Evolutionary conservation across 2,888 invertebrate species (phyloP).

Genomic region (Ormia ochracea): DNA sequence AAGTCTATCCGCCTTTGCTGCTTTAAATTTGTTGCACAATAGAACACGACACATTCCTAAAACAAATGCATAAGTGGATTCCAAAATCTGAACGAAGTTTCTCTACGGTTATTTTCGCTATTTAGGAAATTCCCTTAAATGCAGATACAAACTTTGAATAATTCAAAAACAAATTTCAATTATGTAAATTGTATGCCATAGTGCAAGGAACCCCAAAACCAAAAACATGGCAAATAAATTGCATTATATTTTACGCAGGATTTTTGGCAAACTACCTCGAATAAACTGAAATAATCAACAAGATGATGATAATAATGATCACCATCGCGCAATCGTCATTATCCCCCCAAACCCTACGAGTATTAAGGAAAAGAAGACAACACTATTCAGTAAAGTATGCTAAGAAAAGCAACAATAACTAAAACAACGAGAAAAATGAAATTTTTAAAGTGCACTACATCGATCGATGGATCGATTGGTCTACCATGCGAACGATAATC

Average conservation of each 20-base stretch:
- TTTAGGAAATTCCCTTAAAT: too few relatives aligned
- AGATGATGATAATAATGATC: constrained; percentile 49
- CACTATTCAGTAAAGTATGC: constrained; percentile 6
- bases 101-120: too few relatives aligned
- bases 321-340: constrained; percentile 20
- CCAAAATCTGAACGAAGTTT: too few relatives aligned
- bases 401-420: constrained; percentile 45
- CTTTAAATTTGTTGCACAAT: too few relatives aligned
- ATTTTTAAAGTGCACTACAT: constrained; percentile 51
- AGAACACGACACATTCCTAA: too few relatives aligned
- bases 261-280: constrained; percentile 25
- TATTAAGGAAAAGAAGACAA: background rate
- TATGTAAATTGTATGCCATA: too few relatives aligned
- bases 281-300: constrained; percentile 47
- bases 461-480: constrained; percentile 52
- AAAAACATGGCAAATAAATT: constrained; percentile 38
- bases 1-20: too few relatives aligned
- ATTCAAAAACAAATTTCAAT: too few relatives aligned
- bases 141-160: too few relatives aligned
- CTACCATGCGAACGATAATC: constrained; percentile 68
- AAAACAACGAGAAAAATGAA: constrained; percentile 44
- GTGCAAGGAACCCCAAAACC: constrained; percentile 14
- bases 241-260: constrained; percentile 51
- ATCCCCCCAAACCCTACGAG: constrained; percentile 30
- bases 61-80: too few relatives aligned